phyloP scores from a whole-genome alignment of 2,113 vertebrate genomes.

The Cyphomyrus discorhynchus region DNA sequence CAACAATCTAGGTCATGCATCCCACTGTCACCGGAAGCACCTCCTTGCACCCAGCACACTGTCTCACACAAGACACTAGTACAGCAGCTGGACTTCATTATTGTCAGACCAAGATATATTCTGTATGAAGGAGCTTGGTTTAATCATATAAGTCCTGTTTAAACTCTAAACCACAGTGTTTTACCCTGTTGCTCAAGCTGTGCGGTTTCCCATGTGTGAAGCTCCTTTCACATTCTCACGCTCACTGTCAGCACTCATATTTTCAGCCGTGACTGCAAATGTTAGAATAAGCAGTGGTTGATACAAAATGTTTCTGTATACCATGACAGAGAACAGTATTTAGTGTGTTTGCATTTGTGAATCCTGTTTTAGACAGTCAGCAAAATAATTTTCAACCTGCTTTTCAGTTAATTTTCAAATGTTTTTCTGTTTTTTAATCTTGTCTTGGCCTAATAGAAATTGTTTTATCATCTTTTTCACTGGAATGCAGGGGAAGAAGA shows the following conservation, averaged over 20 bases:
- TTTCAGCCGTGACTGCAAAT: not conserved
- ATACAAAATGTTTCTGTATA: not conserved
- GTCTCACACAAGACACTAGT: not conserved
- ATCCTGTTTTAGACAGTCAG: not conserved
- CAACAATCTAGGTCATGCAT: not conserved
- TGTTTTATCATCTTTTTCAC: not conserved
- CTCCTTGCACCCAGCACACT: not conserved
- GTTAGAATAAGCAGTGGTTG: not conserved
- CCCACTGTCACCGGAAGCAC: not conserved
- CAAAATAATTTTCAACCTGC: not conserved
- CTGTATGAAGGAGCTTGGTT: not conserved
- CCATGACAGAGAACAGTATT: not conserved
- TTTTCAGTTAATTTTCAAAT: not conserved
- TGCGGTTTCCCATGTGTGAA: not conserved
- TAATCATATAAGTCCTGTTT: not conserved
- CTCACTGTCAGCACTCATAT: not conserved
- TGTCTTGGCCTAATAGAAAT: not conserved
- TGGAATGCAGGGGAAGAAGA: slow-evolving; percentile 83
- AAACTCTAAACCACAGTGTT: not conserved
- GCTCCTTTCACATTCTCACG: not conserved
- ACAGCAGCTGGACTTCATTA: not conserved
- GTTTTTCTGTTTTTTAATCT: not conserved
- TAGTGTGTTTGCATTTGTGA: not conserved
- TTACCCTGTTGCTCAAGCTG: not conserved
- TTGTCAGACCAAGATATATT: not conserved